Base-by-base conservation (phyloP, 2,797 vertebrate genomes). In the Bradypodion ventrale region DNA sequence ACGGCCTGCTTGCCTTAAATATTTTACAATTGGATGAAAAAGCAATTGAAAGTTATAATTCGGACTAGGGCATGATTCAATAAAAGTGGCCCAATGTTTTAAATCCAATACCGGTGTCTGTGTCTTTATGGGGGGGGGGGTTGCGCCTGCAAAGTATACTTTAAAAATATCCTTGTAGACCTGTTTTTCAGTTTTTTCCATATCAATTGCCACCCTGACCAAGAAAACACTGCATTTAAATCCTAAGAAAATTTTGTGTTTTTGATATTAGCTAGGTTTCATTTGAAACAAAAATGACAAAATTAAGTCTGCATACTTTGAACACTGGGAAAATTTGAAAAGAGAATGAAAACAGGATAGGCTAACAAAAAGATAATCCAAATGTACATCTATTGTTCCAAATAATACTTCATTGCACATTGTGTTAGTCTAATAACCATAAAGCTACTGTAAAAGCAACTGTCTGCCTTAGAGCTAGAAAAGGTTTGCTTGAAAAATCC, bases 381-480 rank as follows among this genome's bases (percentile, higher is more conserved):
- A 88, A 82, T 59, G 66, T 84, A 85, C 85, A 92, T 89, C 87
- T 92, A 87, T 80, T 87, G 75, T 78, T 90, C 80, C 86, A 89
- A 80, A 89, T 92, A 90, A 80, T 90, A 2, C 78, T 91, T 91
- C 80, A 42, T 62, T 85, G 56, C 82, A 87, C 88, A 84, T 46
- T 88, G 70, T 83, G 16, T 74, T 90, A 49, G 87, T 87, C n/a
- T 88, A 89, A 80, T 60, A 89, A 75, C 35, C 59, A 80, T 87
- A 90, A 89, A 89, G 84, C 87, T 89, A 88, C 84, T 89, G 88
- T 87, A 93, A 92, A 94, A 89, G 90, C 89, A 89, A 87, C 82
- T 89, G 87, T 90, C 44, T 7, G 60, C 44, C 77, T 63, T 25
- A 89, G 72, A 62, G 49, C 68, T 0, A 56, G 75, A 72, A 70